phyloP scores from a whole-genome alignment of 2,113 vertebrate genomes.

The Epinephelus fuscoguttatus region DNA sequence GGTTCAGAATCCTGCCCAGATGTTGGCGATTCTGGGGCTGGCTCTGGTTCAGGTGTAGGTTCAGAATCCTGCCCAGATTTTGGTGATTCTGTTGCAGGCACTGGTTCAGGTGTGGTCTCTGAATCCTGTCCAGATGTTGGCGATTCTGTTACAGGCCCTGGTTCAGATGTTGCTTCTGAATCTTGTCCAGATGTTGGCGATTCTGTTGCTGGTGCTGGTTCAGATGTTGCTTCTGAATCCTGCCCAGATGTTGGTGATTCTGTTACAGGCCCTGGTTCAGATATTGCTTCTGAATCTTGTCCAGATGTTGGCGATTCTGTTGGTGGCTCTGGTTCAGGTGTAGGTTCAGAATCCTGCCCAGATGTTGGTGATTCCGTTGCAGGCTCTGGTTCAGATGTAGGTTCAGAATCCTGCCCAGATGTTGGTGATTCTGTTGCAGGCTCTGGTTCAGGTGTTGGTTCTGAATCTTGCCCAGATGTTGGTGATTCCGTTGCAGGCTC shows the following conservation, averaged over 20 bases:
- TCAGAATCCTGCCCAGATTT: not conserved
- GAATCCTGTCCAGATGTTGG: not conserved
- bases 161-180: not conserved
- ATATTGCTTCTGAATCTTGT: no score
- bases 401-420: no score
- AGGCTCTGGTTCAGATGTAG: no score
- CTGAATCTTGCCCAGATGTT: no score
- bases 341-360: no score
- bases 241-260: not conserved
- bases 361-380: no score
- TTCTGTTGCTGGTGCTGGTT: not conserved
- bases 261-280: not conserved
- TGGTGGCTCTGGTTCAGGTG: no score
- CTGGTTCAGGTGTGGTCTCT: not conserved
- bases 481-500: not conserved
- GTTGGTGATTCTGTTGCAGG: no score
- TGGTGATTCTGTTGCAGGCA: no score
- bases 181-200: fast-evolving
- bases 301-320: no score
- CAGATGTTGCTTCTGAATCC: not conserved
- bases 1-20: not conserved
- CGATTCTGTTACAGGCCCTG: not conserved
- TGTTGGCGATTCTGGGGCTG: not conserved
- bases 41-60: not conserved
- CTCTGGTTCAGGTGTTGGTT: no score